phyloP scores from a whole-genome alignment of 2,888 invertebrate genomes.

The Eristalis arbustorum region DNA sequence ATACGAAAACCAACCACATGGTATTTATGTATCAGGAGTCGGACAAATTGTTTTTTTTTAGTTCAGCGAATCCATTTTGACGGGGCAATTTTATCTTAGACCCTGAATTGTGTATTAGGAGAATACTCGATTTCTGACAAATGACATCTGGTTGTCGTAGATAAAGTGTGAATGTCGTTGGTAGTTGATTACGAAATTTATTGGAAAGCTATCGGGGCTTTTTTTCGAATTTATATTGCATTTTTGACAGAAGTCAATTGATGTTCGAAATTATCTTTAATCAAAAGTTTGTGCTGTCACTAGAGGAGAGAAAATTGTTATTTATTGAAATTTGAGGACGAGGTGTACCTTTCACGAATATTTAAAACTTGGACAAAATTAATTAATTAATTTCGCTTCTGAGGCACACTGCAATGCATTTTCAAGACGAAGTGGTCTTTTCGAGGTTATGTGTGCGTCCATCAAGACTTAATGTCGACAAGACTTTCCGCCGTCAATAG shows the following conservation, averaged over 20 bases:
- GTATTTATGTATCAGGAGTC: too few relatives aligned
- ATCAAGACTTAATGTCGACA: too few relatives aligned
- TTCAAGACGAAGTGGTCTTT: too few relatives aligned
- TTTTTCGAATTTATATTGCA: not conserved
- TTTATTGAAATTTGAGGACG: too few relatives aligned
- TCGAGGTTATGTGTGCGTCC: too few relatives aligned
- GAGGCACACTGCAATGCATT: too few relatives aligned
- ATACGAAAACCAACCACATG: not conserved
- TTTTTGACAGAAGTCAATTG: not conserved
- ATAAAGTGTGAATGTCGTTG: not conserved
- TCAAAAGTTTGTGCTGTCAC: not conserved
- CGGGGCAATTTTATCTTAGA: not conserved
- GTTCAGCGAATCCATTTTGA: not conserved
- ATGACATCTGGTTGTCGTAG: slow-evolving; percentile 11
- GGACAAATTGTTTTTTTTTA: not conserved
- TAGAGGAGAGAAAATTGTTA: too few relatives aligned
- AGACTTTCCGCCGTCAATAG: too few relatives aligned
- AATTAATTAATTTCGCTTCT: too few relatives aligned
- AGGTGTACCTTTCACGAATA: too few relatives aligned
- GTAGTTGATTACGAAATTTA: not conserved
- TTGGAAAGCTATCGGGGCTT: not conserved
- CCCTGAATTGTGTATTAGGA: not conserved
- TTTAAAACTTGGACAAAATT: too few relatives aligned
- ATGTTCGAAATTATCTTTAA: not conserved
- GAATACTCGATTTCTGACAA: slow-evolving; percentile 4